Evolutionary conservation across 2,113 vertebrate species (phyloP).

Genomic region (Pseudorasbora parva): DNA sequence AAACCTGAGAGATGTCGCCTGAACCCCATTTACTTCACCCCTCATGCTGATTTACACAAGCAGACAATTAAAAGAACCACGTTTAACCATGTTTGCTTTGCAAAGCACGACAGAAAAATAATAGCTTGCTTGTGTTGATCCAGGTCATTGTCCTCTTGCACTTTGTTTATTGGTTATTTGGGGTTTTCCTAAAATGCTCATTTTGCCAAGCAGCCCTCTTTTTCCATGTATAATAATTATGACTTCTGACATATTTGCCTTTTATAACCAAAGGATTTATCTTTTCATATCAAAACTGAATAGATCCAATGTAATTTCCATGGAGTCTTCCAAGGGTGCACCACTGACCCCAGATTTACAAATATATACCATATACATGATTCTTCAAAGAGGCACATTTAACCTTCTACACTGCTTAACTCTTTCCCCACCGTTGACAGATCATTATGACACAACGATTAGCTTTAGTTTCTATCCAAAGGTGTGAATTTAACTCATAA

Average conservation of each 20-base stretch:
- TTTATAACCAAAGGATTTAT: conserved; percentile 76
- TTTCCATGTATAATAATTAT: conserved; percentile 68
- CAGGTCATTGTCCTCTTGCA: conserved; percentile 19
- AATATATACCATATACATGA: conserved; percentile 41
- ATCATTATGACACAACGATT: too few relatives aligned
- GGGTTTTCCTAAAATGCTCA: background rate
- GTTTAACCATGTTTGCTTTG: background rate
- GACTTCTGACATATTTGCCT: conserved; percentile 69
- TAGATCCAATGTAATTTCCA: conserved; percentile 61
- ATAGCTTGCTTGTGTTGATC: background rate
- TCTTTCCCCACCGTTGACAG: too few relatives aligned
- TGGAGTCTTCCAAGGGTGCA: conserved; percentile 63
- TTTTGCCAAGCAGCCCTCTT: conserved; percentile 59
- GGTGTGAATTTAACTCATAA: too few relatives aligned
- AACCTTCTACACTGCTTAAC: too few relatives aligned
- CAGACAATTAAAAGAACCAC: background rate
- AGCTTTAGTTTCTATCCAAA: too few relatives aligned
- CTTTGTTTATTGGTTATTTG: conserved; percentile 16
- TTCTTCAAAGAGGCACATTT: background rate
- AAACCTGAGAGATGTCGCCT: background rate
- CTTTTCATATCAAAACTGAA: conserved; percentile 72
- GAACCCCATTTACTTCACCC: background rate
- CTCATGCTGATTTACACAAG: background rate
- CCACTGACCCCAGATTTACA: conserved; percentile 61
- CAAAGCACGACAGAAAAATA: background rate